Evolutionary conservation across 2,888 invertebrate species (phyloP).

Genomic region (Acleris laterana): DNA sequence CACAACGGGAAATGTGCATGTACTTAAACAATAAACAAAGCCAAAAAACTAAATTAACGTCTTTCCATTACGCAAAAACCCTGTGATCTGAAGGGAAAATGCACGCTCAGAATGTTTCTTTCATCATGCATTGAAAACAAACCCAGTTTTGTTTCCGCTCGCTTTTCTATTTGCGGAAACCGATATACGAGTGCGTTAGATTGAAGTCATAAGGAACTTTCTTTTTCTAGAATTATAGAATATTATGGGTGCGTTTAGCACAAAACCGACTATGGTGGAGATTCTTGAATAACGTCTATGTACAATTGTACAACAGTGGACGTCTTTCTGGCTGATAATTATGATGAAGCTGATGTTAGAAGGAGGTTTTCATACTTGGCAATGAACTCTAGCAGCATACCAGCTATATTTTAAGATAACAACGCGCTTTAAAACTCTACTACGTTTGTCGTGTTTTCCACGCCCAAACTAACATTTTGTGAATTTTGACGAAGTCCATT

Average conservation of each 20-base stretch:
- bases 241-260: not conserved
- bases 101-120: conserved; percentile 45
- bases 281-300: too few relatives aligned
- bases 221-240: not conserved
- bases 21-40: conserved; percentile 24
- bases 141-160: conserved; percentile 58
- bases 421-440: too few relatives aligned
- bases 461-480: too few relatives aligned
- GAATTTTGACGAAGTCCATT: too few relatives aligned
- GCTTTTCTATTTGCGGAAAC: conserved; percentile 48
- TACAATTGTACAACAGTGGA: too few relatives aligned
- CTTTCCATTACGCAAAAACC: conserved; percentile 51
- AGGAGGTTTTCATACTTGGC: too few relatives aligned
- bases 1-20: conserved; percentile 10
- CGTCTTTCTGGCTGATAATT: too few relatives aligned
- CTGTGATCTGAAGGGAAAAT: conserved; percentile 40
- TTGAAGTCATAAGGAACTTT: conserved; percentile 14
- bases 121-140: conserved; percentile 50
- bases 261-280: too few relatives aligned
- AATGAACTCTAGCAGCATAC: too few relatives aligned
- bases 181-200: conserved; percentile 23
- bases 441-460: too few relatives aligned
- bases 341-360: too few relatives aligned
- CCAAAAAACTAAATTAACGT: conserved; percentile 13
- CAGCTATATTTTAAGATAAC: too few relatives aligned